phyloP scores from a whole-genome alignment of 2,888 invertebrate species.

The Deilephila porcellus region DNA sequence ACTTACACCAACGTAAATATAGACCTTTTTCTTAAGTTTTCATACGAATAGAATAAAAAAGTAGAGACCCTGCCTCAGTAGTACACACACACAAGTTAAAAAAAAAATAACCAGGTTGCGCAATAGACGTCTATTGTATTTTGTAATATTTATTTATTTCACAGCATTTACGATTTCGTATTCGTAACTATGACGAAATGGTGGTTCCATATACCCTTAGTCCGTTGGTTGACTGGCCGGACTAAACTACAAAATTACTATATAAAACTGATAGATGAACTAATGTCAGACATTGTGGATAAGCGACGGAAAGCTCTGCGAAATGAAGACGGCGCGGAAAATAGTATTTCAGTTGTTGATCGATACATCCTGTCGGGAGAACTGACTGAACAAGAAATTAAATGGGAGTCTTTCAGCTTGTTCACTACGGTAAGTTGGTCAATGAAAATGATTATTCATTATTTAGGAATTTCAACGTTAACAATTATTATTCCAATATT shows the following conservation, averaged over 20 bases:
- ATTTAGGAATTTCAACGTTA: too few species aligned
- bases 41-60: too few species aligned
- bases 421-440: slow-evolving; percentile 68
- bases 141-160: background rate
- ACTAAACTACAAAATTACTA: slow-evolving; percentile 49
- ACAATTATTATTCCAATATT: too few species aligned
- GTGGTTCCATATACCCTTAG: slow-evolving; percentile 69
- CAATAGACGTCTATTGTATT: too few species aligned
- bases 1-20: slow-evolving; percentile 56
- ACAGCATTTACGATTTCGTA: slow-evolving; percentile 62
- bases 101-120: too few species aligned
- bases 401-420: slow-evolving; percentile 59
- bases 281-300: slow-evolving; percentile 56
- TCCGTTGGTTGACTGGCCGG: slow-evolving; percentile 60
- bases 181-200: slow-evolving; percentile 67
- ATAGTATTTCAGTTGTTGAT: slow-evolving; percentile 62
- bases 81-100: too few species aligned
- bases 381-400: slow-evolving; percentile 59
- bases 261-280: slow-evolving; percentile 49
- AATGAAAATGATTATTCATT: too few species aligned
- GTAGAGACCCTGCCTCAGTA: too few species aligned
- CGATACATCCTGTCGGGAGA: slow-evolving; percentile 61
- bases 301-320: slow-evolving; percentile 53
- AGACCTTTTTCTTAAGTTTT: slow-evolving; percentile 19
- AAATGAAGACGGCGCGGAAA: slow-evolving; percentile 42